Percentiles rank a stretch among this genome's conserved stretches.
Evolutionary conservation across 2,113 vertebrate genomes (phyloP).

Genomic region (Capreolus pygargus): DNA sequence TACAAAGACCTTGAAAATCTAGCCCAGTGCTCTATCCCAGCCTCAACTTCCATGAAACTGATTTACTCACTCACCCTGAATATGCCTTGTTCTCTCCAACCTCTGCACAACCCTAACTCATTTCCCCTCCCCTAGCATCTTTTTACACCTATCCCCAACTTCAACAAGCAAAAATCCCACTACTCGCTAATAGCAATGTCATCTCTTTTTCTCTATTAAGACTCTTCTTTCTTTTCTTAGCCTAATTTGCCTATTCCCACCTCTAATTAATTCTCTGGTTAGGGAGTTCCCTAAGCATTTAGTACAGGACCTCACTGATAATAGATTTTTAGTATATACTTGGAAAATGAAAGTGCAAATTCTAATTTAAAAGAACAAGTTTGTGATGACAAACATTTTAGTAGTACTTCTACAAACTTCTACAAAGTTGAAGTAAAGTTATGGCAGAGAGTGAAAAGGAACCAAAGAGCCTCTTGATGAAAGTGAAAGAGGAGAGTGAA

Average conservation of each 20-base stretch:
- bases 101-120: background rate
- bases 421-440: background rate
- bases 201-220: background rate
- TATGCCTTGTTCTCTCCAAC: background rate
- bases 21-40: background rate
- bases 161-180: background rate
- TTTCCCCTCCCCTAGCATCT: background rate
- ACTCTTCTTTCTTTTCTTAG: background rate
- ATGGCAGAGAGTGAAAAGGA: background rate
- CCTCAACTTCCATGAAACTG: background rate
- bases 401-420: background rate
- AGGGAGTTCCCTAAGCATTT: background rate
- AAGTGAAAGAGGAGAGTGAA: background rate
- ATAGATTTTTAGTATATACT: background rate
- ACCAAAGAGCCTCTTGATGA: background rate
- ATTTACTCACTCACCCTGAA: background rate
- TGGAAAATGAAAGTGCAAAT: background rate
- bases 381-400: background rate
- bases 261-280: background rate
- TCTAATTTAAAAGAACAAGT: background rate
- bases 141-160: background rate
- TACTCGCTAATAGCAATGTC: background rate
- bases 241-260: background rate
- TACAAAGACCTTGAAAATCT: conserved; percentile 27
- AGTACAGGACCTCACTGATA: background rate